Percentiles rank a stretch among this genome's conserved stretches.
These are phyloP conservation scores for Mellivora capensis DNA, from an alignment of 2,113 vertebrate genomes.

Conservation along the genomic window DNA sequence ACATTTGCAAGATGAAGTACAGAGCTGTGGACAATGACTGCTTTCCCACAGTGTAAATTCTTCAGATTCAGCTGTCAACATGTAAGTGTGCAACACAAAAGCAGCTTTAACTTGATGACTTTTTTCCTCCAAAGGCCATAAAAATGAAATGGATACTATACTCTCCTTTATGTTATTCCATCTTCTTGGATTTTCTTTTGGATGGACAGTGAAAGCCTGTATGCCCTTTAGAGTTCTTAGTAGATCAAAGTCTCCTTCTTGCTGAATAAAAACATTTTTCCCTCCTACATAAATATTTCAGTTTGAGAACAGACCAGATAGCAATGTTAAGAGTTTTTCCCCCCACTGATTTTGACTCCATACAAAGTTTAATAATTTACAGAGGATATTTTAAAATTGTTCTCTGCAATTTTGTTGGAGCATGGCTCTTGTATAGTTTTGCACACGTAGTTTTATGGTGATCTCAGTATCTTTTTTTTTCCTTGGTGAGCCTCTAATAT, in stretches of 20 bases:
- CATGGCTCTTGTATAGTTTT: not conserved
- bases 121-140: conserved; percentile 56
- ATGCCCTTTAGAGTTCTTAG: not conserved
- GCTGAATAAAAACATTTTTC: conserved; percentile 36
- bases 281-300: conserved; percentile 46
- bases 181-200: conserved; percentile 47
- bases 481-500: not conserved
- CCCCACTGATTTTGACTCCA: not conserved
- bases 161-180: conserved; percentile 57
- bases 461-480: not conserved
- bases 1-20: conserved; percentile 72
- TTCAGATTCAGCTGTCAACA: conserved; percentile 76
- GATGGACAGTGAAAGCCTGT: not conserved
- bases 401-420: not conserved
- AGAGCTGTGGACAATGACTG: conserved; percentile 73
- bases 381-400: not conserved
- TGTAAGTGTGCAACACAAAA: conserved; percentile 70
- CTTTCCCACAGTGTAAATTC: conserved; percentile 80
- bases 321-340: not conserved
- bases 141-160: conserved; percentile 60
- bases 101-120: conserved; percentile 71
- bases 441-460: not conserved
- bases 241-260: conserved; percentile 45
- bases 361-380: not conserved
- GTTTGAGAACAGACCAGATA: not conserved